Percentiles rank a stretch among this genome's conserved stretches.
phyloP scores from a whole-genome alignment of 2,113 vertebrate genomes.

The Zosterops hypoxanthus region DNA sequence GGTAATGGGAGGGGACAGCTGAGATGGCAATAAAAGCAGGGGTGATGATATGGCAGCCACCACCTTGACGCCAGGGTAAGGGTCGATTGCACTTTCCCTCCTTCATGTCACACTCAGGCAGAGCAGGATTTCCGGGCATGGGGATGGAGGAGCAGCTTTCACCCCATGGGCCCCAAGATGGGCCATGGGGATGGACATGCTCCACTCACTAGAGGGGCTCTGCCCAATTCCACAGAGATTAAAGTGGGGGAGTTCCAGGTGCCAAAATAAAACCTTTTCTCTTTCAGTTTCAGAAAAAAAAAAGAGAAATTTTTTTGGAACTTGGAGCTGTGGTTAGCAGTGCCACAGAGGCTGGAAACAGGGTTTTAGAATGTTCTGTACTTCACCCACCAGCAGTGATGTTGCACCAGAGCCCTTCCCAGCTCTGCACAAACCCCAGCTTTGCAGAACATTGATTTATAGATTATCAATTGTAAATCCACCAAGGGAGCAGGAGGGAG shows the following conservation, averaged over 20 bases:
- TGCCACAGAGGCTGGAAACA: background rate
- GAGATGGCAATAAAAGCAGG: background rate
- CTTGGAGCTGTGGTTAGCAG: background rate
- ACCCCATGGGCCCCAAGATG: rapidly evolving
- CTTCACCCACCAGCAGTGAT: background rate
- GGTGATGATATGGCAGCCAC: background rate
- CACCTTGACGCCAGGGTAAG: background rate
- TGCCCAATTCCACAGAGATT: background rate
- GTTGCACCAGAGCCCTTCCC: background rate
- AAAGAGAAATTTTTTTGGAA: background rate
- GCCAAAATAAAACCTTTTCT: background rate
- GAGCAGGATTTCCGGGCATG: background rate
- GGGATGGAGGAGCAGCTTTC: background rate
- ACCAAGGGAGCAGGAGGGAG: background rate
- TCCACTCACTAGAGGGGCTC: background rate
- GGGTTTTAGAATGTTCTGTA: background rate
- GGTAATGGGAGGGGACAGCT: background rate
- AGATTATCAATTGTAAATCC: background rate
- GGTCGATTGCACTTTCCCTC: background rate
- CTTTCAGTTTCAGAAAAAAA: background rate
- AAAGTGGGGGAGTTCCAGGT: rapidly evolving
- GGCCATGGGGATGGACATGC: rapidly evolving
- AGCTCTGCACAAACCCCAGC: rapidly evolving
- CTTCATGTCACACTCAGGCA: rapidly evolving
- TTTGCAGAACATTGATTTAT: background rate